Conservation (phyloP, 2,888 invertebrate species). For the Ypsolopha scabrella region DNA sequence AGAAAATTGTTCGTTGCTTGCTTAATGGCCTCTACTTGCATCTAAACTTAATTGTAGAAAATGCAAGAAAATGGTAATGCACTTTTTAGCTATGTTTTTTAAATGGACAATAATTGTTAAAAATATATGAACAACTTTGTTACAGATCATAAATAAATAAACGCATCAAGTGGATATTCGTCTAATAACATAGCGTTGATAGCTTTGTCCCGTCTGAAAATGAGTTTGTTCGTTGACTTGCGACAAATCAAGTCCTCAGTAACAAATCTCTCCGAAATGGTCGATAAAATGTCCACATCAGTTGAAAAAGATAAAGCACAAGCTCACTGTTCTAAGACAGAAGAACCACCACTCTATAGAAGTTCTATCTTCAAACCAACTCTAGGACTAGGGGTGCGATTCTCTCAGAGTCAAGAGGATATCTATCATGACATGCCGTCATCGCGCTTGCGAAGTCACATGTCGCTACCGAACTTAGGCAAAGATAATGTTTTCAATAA, state of each 20-base stretch:
- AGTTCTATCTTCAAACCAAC: conserved; percentile 51
- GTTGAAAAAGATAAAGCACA: conserved; percentile 33
- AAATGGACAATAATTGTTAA: background rate
- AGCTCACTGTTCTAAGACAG: conserved; percentile 31
- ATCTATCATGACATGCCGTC: conserved; percentile 56
- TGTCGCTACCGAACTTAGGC: conserved; percentile 61
- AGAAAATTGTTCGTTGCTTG: background rate
- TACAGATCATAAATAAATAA: background rate
- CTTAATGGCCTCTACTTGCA: background rate
- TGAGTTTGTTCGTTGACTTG: conserved; percentile 65
- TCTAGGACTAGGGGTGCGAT: conserved; percentile 56
- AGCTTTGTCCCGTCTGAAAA: conserved; percentile 18
- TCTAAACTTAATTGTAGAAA: background rate
- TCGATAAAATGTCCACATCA: conserved; percentile 53
- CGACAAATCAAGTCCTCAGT: conserved; percentile 62
- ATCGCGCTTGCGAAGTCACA: conserved; percentile 53
- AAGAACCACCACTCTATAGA: conserved; percentile 34
- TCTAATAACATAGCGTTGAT: background rate
- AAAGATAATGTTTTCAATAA: conserved; percentile 44
- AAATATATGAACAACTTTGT: conserved; percentile 1
- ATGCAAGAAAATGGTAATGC: background rate
- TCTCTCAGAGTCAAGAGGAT: conserved; percentile 59
- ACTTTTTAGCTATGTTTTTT: background rate
- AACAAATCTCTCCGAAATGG: conserved; percentile 60
- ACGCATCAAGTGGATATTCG: background rate